Evolutionary conservation across 2,888 invertebrate species (phyloP).

Genomic region (Trileptium ribeirensis): DNA sequence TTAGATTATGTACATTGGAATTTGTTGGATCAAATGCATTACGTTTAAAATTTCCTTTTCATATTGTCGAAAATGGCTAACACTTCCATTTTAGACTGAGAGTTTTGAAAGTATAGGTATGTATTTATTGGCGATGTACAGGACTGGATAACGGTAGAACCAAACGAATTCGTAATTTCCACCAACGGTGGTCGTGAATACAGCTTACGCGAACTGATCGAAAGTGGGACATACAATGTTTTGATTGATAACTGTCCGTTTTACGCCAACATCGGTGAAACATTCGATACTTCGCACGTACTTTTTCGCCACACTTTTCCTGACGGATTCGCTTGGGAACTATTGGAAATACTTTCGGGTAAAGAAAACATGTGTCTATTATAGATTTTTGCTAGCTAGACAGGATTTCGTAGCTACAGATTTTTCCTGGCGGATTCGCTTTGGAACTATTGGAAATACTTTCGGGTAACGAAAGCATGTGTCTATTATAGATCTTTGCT

Average conservation of each 20-base stretch:
- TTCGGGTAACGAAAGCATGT: too few species aligned
- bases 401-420: too few species aligned
- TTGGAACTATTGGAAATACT: not conserved
- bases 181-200: not conserved
- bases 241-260: slow-evolving; percentile 42
- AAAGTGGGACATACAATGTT: slow-evolving; percentile 46
- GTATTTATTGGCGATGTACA: too few species aligned
- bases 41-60: too few species aligned
- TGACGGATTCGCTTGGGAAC: slow-evolving; percentile 10
- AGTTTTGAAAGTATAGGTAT: too few species aligned
- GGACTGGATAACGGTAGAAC: not conserved
- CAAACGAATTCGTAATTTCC: not conserved
- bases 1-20: too few species aligned
- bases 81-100: too few species aligned
- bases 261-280: slow-evolving; percentile 38
- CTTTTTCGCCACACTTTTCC: not conserved
- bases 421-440: slow-evolving; percentile 11
- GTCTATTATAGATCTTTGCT: too few species aligned
- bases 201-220: not conserved
- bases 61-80: too few species aligned
- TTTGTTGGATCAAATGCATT: too few species aligned
- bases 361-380: not conserved
- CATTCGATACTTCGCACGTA: slow-evolving; percentile 32
- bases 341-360: slow-evolving; percentile 6
- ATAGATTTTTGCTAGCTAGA: too few species aligned